Conservation (phyloP, 2,113 vertebrate species). For the Oreochromis tanganicae region DNA sequence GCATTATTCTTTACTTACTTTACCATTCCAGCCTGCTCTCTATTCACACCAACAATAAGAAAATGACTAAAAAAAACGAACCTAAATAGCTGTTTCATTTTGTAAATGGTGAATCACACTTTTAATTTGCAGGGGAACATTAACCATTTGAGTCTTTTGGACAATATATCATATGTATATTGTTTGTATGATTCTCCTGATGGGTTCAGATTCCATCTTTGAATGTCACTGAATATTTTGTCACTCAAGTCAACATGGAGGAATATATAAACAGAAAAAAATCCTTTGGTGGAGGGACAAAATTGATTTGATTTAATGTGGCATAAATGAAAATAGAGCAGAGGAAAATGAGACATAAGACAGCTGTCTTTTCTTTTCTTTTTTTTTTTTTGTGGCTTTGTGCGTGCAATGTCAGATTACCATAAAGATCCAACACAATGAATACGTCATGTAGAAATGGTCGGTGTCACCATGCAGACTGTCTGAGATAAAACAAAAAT, state of each 20-base stretch:
- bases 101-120: not conserved
- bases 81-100: not conserved
- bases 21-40: not conserved
- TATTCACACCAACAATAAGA: not conserved
- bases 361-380: not conserved
- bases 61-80: fast-evolving
- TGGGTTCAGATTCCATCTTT: not conserved
- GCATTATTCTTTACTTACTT: not conserved
- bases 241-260: not conserved
- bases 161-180: not conserved
- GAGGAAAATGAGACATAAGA: not conserved
- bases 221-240: not conserved
- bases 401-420: not conserved
- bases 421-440: not conserved
- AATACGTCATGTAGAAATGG: not conserved
- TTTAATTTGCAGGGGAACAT: not conserved
- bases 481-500: not conserved
- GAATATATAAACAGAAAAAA: not conserved
- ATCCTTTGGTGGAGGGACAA: not conserved
- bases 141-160: not conserved
- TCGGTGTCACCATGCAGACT: not conserved
- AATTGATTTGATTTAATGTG: not conserved
- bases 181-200: not conserved
- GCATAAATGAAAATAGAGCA: not conserved
- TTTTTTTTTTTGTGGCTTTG: not conserved